A percentile compares a stretch with the other conserved stretches of the same genome.
Conservation (phyloP, 1,140 invertebrate genomes). For the Neocloeon triangulifer region DNA sequence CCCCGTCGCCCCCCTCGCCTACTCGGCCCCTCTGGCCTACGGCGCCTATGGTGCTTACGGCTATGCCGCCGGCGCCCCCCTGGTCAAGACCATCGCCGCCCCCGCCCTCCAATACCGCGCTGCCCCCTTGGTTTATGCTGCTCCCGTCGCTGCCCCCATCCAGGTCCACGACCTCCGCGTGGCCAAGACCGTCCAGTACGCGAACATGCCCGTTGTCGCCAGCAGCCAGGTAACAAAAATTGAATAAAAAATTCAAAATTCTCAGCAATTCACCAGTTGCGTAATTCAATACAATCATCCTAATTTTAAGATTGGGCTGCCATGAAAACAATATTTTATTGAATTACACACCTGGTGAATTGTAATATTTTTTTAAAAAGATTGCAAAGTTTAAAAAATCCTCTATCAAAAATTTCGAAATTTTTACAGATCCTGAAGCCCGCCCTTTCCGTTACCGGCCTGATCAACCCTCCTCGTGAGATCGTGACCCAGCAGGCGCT, state of each 20-base stretch:
- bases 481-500: constrained; percentile 10
- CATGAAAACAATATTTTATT: no score
- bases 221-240: constrained; percentile 11
- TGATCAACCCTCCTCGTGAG: constrained; percentile 6
- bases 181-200: constrained; percentile 18
- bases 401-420: no score
- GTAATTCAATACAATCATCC: no score
- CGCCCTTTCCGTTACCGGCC: constrained; percentile 9
- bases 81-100: constrained; percentile 21
- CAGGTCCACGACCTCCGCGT: constrained; percentile 10
- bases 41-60: constrained; percentile 6
- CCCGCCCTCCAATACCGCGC: constrained; percentile 16
- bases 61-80: constrained; percentile 19
- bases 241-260: constrained; percentile 5
- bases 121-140: constrained; percentile 13
- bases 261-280: no score
- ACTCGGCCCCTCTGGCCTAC: constrained; percentile 6
- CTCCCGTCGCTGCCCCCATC: constrained; percentile 10
- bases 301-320: no score
- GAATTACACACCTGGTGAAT: no score
- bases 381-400: no score
- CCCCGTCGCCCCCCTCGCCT: constrained; percentile 9
- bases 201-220: constrained; percentile 15
- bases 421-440: constrained; percentile 6
- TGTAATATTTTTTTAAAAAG: no score